A percentile compares a stretch with the other conserved stretches of the same genome.
Evolutionary conservation across 2,113 vertebrate species (phyloP).

Genomic region (Jaculus jaculus): DNA sequence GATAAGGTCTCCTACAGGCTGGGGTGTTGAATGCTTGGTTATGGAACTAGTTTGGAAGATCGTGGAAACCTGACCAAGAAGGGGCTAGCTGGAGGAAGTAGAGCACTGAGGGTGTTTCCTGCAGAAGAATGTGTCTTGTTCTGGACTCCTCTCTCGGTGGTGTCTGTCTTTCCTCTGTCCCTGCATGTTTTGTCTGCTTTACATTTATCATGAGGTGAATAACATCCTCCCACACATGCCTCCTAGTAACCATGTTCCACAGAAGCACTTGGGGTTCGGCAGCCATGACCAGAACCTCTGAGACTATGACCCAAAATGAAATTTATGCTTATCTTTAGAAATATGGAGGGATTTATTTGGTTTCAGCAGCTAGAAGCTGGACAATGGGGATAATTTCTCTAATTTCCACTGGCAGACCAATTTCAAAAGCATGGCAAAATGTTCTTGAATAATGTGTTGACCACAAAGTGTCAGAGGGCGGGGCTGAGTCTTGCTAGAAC

Average conservation of each 20-base stretch:
- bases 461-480: neutral
- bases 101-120: neutral
- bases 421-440: neutral
- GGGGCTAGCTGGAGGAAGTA: neutral
- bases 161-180: neutral
- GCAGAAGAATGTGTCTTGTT: neutral
- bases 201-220: neutral
- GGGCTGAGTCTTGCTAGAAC: neutral
- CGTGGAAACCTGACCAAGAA: neutral
- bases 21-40: neutral
- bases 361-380: constrained; percentile 6
- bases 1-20: neutral
- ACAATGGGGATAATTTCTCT: neutral
- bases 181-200: neutral
- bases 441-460: neutral
- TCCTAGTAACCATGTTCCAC: neutral
- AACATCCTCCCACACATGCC: neutral
- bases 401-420: neutral
- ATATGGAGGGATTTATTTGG: constrained; percentile 8
- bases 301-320: neutral
- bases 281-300: neutral
- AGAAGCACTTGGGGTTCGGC: neutral
- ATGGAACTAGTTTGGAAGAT: neutral
- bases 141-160: too few species aligned
- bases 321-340: neutral